These are phyloP conservation scores for Luehdorfia chinensis DNA, from an alignment of 1,140 invertebrate species.

Conservation along the genomic window DNA sequence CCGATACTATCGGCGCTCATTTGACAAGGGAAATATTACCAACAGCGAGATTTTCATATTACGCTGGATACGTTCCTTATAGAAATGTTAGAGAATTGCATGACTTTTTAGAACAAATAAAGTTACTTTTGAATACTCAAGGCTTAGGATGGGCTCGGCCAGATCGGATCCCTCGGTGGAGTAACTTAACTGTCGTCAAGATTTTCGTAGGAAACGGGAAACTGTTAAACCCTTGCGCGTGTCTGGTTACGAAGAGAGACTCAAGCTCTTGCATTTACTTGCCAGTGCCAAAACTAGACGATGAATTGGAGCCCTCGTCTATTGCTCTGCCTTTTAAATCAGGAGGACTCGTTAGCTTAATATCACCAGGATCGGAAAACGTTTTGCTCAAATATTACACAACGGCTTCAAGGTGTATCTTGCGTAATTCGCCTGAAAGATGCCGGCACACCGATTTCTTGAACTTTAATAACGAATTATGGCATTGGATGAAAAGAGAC, in stretches of 20 bases:
- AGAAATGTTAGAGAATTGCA: slow-evolving; percentile 73
- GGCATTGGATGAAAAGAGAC: slow-evolving; percentile 77
- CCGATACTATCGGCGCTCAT: slow-evolving; percentile 77
- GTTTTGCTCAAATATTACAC: slow-evolving; percentile 78
- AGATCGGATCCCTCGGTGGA: slow-evolving; percentile 33
- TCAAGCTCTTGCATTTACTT: slow-evolving; percentile 56
- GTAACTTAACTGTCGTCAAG: slow-evolving; percentile 52
- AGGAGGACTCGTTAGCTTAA: slow-evolving; percentile 74
- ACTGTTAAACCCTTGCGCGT: slow-evolving; percentile 43
- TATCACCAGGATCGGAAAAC: slow-evolving; percentile 74
- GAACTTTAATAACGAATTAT: slow-evolving; percentile 77
- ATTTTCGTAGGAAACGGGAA: slow-evolving; percentile 47
- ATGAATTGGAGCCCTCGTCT: slow-evolving; percentile 56
- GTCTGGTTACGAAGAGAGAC: slow-evolving; percentile 51
- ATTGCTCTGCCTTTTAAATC: slow-evolving; percentile 70
- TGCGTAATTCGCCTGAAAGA: slow-evolving; percentile 54
- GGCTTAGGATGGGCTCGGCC: slow-evolving; percentile 78
- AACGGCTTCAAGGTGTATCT: slow-evolving; percentile 64
- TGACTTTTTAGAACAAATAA: slow-evolving; percentile 76
- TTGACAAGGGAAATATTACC: slow-evolving; percentile 77
- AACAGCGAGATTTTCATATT: slow-evolving; percentile 77
- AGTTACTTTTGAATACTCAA: slow-evolving; percentile 76
- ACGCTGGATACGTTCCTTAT: slow-evolving; percentile 79
- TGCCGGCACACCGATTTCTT: slow-evolving; percentile 74
- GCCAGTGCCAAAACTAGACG: slow-evolving; percentile 47